phyloP scores from a whole-genome alignment of 2,797 vertebrate species.

The Pseudochaenichthys georgianus region DNA sequence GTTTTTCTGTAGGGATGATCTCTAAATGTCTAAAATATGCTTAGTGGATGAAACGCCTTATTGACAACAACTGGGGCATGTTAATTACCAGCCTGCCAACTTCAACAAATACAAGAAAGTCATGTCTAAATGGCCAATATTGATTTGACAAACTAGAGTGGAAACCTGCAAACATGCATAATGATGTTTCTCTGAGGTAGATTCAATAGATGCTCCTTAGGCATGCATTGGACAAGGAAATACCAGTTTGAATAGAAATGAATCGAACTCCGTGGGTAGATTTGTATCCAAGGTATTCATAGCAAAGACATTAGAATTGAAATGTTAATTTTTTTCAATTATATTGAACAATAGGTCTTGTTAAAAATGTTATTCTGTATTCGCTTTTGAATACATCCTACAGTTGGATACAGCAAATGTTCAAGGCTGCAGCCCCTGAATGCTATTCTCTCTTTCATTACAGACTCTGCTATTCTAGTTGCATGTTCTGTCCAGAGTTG shows the following conservation, averaged over 20 bases:
- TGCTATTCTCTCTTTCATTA: slow-evolving; percentile 28
- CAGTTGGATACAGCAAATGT: neutral
- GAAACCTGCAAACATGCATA: slow-evolving; percentile 10
- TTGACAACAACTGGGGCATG: slow-evolving; percentile 6
- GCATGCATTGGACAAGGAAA: neutral
- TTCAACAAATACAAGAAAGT: slow-evolving; percentile 21
- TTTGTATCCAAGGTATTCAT: too few species aligned
- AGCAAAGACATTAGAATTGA: neutral
- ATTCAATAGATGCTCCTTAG: neutral
- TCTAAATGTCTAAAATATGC: neutral
- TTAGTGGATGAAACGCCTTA: slow-evolving; percentile 14
- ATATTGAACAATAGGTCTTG: neutral
- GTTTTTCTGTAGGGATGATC: neutral
- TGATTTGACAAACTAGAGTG: slow-evolving; percentile 29
- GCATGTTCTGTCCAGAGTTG: slow-evolving; percentile 28
- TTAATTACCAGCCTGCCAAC: slow-evolving; percentile 37
- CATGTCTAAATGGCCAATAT: slow-evolving; percentile 22
- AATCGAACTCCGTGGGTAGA: too few species aligned
- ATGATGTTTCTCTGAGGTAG: slow-evolving; percentile 6
- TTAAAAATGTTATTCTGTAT: neutral
- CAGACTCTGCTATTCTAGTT: slow-evolving; percentile 26
- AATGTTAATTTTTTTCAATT: neutral
- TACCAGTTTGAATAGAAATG: too few species aligned
- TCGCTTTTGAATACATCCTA: slow-evolving; percentile 1
- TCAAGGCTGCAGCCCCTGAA: slow-evolving; percentile 26